phyloP scores from a whole-genome alignment of 2,888 invertebrate species.

The Ormyrus thymus region DNA sequence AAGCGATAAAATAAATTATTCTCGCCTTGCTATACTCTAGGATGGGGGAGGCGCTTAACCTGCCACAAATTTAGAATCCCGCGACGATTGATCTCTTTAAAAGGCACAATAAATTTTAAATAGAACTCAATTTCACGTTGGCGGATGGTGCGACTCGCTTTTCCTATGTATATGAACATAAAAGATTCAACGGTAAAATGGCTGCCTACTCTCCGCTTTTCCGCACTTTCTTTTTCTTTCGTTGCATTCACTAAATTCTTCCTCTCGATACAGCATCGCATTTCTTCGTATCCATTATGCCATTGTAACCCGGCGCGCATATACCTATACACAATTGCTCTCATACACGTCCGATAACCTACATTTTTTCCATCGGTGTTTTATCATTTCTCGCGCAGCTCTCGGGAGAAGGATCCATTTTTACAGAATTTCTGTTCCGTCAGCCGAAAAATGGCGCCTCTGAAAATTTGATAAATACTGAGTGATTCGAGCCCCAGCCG shows the following conservation, averaged over 20 bases:
- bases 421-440: constrained; percentile 13
- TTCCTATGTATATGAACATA: constrained; percentile 37
- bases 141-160: constrained; percentile 38
- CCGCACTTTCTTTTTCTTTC: constrained; percentile 27
- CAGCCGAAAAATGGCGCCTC: constrained; percentile 2
- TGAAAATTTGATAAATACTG: constrained; percentile 30
- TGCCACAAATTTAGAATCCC: constrained; percentile 39
- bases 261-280: constrained; percentile 45
- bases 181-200: constrained; percentile 50
- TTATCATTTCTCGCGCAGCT: constrained; percentile 15
- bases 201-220: constrained; percentile 20
- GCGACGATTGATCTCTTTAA: constrained; percentile 47
- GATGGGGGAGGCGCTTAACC: not conserved
- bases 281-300: constrained; percentile 48
- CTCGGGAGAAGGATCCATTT: constrained; percentile 26
- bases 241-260: constrained; percentile 42
- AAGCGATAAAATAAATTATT: constrained; percentile 11
- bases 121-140: constrained; percentile 46
- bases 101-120: constrained; percentile 52
- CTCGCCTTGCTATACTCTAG: not conserved
- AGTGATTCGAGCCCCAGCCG: not conserved
- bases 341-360: constrained; percentile 21
- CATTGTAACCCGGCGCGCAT: not conserved
- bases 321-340: constrained; percentile 3
- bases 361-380: constrained; percentile 14